Evolutionary conservation across 2,888 invertebrate genomes (phyloP).

Genomic region (Spilosoma lubricipeda): DNA sequence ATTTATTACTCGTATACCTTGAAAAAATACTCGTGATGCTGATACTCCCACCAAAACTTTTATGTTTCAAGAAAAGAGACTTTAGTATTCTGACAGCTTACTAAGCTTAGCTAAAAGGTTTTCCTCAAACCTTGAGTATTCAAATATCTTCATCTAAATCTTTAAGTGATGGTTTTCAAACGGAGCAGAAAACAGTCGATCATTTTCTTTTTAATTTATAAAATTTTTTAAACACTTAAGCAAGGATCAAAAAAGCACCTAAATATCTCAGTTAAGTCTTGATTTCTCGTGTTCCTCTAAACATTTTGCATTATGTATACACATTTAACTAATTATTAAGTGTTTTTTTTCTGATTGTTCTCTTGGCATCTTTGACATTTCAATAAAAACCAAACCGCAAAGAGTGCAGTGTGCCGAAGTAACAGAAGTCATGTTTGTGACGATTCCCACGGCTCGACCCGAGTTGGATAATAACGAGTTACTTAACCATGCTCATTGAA

Average conservation of each 20-base stretch:
- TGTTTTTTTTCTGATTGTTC: no score
- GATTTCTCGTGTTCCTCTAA: neutral
- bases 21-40: neutral
- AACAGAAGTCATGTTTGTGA: conserved; percentile 53
- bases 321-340: neutral
- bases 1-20: no score
- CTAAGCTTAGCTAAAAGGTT: neutral
- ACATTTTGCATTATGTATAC: neutral
- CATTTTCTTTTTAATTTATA: no score
- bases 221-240: no score
- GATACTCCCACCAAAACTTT: neutral
- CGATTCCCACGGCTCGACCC: conserved; percentile 73
- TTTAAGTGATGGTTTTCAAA: no score
- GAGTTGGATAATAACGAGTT: conserved; percentile 78
- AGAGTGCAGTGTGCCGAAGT: conserved; percentile 25
- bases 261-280: neutral
- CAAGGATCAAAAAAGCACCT: no score
- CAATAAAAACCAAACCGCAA: neutral
- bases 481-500: conserved; percentile 75
- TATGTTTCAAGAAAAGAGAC: neutral
- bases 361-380: neutral
- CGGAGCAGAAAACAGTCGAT: no score
- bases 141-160: neutral
- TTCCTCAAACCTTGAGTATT: neutral
- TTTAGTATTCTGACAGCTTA: neutral